Base-by-base conservation (phyloP, 2,888 invertebrate species). In the Anorthoa munda region DNA sequence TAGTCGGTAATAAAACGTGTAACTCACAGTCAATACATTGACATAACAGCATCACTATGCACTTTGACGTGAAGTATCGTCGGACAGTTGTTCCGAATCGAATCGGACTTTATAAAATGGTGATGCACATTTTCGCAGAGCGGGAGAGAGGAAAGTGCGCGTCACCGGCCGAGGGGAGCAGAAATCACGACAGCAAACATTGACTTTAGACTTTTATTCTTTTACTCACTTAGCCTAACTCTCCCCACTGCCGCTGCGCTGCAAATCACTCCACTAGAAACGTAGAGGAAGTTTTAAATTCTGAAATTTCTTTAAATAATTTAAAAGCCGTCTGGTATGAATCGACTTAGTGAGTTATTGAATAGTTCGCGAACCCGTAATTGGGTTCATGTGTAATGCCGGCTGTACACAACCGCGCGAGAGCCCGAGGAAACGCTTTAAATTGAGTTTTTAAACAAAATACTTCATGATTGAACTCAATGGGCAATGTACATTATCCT, bases 101-200 rank as follows among this genome's bases (percentile, higher is more conserved):
- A 85, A 74, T 65, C 72, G 68, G 66, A 68, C 66, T 85, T 75
- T 83, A 79, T 83, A 82, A 84, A 82, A 75, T 58, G 39, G 75
- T 82, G 88, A 91, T 92, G 90, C 89, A 91, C 90, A 90, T 90
- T 92, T 89, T 86, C 84, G 82, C 85, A 84, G 85, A 83, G 81
- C 86, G 78, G 74, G 86, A 86, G 82, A 85, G 82, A 77, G 83
- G 79, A 86, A 89, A 88, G 89, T 82, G 86, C 89, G 88, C 93
- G 93, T 93, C 94, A 93, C 92, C 91, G 89, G 89, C 85, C 91
- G 90, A 91, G 91, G 91, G 93, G 92, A 91, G 91, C 90, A 89
- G 91, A 95, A 96, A 96, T 96, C 95, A 95, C 94, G 95, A 91
- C 91, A 84, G 95, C 95, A 95, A 96, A 96, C 95, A 96, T 96